Base-by-base conservation (phyloP, 2,797 vertebrate species). In the Carapus acus region DNA sequence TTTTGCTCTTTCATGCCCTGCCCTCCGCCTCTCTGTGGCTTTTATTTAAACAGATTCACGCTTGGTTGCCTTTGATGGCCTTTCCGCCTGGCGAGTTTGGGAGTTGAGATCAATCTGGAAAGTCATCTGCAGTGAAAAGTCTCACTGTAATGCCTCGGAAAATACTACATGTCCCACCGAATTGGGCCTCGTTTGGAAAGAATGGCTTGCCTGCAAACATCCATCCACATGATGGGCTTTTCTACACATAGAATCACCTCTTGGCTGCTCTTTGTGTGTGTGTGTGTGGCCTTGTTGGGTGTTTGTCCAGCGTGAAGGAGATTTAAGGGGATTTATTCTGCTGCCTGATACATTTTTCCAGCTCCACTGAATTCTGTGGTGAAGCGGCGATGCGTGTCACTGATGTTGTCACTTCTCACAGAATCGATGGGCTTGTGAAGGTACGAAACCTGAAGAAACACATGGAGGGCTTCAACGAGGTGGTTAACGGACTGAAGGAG, bases 401-500 rank as follows among this genome's bases (percentile, higher is more conserved):
- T 33, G 8, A 33, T 11, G 11, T 33, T 43, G 3, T 7, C 20
- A 36, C 20, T 4, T 37, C 37, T 34, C 14, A 8, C 52, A 99
- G 95, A 56, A 90, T 98, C 7, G 90, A 96, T 51, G 96, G 95
- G 15, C 78, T 97, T 77, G 85, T 95, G 56, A 97, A 98, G 81
- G 94, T 97, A 23, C 76, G 78, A 41, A 92, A 87, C 0, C 82
- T 99, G 75, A 95, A 91, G 80, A 90, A 90, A 43, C 88, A 90
- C 39, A 92, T 96, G 62, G 89, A 89, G 39, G 90, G 88, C 51
- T 93, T 99, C 79, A 94, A 90, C 24, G 86, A 92, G 85, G 95
- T 94, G 62, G 93, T 97, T 33, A 91, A 54, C 45, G 91, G 84
- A 1, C 67, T 99, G 73, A 97, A 94, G 76, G 96, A 98, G 66